A percentile compares a stretch with the other conserved stretches of the same genome.
Evolutionary conservation across 2,888 invertebrate species (phyloP).

Genomic region (Miltochrista miniata): DNA sequence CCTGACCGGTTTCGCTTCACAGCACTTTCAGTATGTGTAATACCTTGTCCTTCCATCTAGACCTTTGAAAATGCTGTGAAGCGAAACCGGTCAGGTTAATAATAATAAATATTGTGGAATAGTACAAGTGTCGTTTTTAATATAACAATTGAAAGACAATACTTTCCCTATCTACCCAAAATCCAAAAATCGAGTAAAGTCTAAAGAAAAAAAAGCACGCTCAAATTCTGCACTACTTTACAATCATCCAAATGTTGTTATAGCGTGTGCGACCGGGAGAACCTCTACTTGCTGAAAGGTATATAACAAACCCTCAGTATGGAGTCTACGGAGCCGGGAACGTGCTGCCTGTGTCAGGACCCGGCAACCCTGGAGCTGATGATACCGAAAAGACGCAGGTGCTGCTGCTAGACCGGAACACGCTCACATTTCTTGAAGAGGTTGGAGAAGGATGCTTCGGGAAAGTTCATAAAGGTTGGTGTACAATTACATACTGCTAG

Average conservation of each 20-base stretch:
- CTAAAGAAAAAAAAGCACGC: no score
- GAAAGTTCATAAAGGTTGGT: slow-evolving; percentile 92
- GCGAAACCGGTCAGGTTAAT: no score
- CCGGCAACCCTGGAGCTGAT: slow-evolving; percentile 42
- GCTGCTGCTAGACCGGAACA: slow-evolving; percentile 85
- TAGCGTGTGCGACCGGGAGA: slow-evolving; percentile 83
- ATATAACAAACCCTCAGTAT: slow-evolving; percentile 91
- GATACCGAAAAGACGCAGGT: slow-evolving; percentile 73
- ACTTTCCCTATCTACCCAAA: no score
- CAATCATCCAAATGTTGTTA: slow-evolving; percentile 44
- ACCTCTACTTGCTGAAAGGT: slow-evolving; percentile 88
- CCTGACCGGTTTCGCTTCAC: no score
- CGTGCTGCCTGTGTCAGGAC: slow-evolving; percentile 29
- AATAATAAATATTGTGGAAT: no score
- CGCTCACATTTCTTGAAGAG: slow-evolving; percentile 88
- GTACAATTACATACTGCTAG: not conserved
- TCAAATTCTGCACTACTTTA: not conserved
- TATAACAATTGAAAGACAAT: no score
- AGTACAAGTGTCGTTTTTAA: no score
- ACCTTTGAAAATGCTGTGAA: no score
- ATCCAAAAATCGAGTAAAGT: no score
- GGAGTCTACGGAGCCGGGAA: slow-evolving; percentile 76
- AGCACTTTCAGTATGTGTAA: no score
- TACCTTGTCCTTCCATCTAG: no score
- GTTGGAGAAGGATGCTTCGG: slow-evolving; percentile 95